A percentile compares a stretch with the other conserved stretches of the same genome.
Evolutionary conservation across 2,113 vertebrate species (phyloP).

Genomic region (Leucopternis melanops): DNA sequence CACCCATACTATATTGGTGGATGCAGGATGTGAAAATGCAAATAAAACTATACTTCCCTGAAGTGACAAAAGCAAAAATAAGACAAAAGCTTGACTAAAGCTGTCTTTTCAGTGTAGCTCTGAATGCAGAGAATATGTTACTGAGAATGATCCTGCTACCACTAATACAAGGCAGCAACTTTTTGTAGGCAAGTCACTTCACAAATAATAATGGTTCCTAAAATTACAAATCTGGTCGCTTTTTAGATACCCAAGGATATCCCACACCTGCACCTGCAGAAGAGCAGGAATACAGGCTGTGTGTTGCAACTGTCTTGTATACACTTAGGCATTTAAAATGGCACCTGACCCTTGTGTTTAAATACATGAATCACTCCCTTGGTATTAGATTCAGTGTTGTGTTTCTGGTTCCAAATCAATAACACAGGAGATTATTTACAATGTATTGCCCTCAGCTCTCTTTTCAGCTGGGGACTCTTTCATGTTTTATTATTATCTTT

Average conservation of each 20-base stretch:
- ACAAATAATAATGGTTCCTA: background rate
- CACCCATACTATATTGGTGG: background rate
- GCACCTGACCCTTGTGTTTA: background rate
- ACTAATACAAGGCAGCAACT: background rate
- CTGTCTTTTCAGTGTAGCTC: background rate
- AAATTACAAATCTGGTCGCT: background rate
- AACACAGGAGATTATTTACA: background rate
- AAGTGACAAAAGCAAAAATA: background rate
- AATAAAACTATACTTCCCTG: background rate
- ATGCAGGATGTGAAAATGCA: background rate
- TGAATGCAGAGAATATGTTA: background rate
- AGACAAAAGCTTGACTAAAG: background rate
- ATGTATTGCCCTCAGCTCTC: background rate
- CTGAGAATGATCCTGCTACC: background rate
- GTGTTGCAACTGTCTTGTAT: background rate
- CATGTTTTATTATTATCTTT: background rate
- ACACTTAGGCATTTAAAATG: background rate
- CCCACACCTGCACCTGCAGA: background rate
- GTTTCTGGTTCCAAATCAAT: constrained; percentile 1
- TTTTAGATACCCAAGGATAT: background rate
- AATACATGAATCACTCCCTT: background rate
- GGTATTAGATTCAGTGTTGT: background rate
- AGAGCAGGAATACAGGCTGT: background rate
- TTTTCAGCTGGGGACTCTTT: background rate
- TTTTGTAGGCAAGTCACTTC: background rate